Evolutionary conservation across 2,888 invertebrate genomes (phyloP).

Genomic region (Philhelius pedissequus): DNA sequence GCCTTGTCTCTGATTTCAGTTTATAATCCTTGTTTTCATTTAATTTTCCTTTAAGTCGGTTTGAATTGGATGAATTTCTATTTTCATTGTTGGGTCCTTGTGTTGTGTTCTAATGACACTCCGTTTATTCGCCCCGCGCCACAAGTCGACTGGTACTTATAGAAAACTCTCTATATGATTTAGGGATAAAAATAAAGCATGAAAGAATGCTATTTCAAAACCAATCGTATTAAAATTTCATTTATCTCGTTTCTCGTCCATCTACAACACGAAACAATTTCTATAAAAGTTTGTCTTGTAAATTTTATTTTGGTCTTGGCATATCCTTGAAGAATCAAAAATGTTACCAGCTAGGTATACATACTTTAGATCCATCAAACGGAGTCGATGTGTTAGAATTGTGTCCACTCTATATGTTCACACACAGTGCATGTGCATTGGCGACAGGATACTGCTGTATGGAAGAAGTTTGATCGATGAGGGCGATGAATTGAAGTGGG

Average conservation of each 20-base stretch:
- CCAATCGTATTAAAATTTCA: constrained; percentile 46
- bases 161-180: constrained; percentile 41
- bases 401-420: background rate
- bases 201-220: constrained; percentile 39
- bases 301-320: background rate
- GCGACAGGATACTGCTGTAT: background rate
- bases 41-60: constrained; percentile 1
- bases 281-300: background rate
- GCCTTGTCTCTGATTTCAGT: constrained; percentile 53
- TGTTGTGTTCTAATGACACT: constrained; percentile 4
- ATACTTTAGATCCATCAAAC: constrained; percentile 41
- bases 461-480: constrained; percentile 41
- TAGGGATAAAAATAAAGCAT: constrained; percentile 40
- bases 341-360: background rate
- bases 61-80: background rate
- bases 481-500: background rate
- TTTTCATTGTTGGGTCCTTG: constrained; percentile 23
- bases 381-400: constrained; percentile 14
- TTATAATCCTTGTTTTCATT: constrained; percentile 50
- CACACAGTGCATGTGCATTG: constrained; percentile 7
- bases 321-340: constrained; percentile 15
- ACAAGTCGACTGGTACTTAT: constrained; percentile 3
- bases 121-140: too few relatives aligned
- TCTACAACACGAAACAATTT: background rate
- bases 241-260: constrained; percentile 16